These are phyloP conservation scores for Tetranychus truncatus DNA, from an alignment of 2,888 invertebrate genomes.

Conservation along the genomic window DNA sequence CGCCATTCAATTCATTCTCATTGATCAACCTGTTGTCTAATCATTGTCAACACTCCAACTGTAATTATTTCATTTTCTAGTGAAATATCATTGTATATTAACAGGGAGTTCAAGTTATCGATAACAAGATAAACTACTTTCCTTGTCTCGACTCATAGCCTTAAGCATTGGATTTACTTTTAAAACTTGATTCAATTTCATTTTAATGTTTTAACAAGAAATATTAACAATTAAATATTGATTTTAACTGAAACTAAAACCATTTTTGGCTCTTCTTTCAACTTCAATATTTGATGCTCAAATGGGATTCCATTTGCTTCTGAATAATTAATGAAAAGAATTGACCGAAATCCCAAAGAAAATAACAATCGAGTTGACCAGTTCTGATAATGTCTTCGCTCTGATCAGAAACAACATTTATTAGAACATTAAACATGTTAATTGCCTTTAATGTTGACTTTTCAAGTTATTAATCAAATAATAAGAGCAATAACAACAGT, in stretches of 20 bases:
- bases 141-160: not conserved
- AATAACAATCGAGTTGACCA: not conserved
- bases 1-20: not conserved
- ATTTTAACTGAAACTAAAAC: too few species aligned
- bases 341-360: not conserved
- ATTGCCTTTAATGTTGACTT: not conserved
- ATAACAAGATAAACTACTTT: not conserved
- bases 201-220: too few species aligned
- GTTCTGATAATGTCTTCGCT: not conserved
- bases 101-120: too few species aligned
- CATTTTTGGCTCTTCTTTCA: too few species aligned
- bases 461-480: not conserved
- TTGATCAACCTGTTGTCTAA: not conserved
- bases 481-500: not conserved
- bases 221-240: too few species aligned
- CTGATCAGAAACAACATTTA: not conserved
- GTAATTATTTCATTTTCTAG: not conserved
- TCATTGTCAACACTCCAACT: not conserved
- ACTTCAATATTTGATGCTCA: too few species aligned
- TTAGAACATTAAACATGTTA: not conserved
- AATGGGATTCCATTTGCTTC: not conserved
- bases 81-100: not conserved
- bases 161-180: too few species aligned
- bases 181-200: too few species aligned
- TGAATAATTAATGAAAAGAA: not conserved